Evolutionary conservation across 2,797 vertebrate species (phyloP), one percentile per base, ranked within the genome.

Genomic region (Clarias fuscus): DNA sequence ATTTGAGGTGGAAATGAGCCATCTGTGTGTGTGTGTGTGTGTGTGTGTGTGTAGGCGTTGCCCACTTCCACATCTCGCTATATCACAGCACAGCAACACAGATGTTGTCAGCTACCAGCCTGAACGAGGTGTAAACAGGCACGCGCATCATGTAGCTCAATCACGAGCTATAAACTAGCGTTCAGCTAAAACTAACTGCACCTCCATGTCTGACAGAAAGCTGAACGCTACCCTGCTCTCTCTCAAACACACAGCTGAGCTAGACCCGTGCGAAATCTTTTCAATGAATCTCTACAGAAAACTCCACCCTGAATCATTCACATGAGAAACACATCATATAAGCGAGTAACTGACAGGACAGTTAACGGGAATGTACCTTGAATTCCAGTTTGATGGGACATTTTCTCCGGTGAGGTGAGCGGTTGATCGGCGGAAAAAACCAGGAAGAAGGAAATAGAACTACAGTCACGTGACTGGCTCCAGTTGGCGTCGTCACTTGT

Each of bases 321-420:
- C 14, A 37, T 1, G 5, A 24, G 27, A 6, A 77, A 17, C 0
- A 70, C n/a, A 43, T 33, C 7, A 48, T 15, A 40, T 8, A 1
- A 2, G 1, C 5, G 15, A n/a, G 14, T 59, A 20, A 30, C 67
- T 7, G 5, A 22, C 6, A 22, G 0, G 1, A 0, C 3, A 83
- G 78, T 61, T 43, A 7, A n/a, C 18, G 0, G 0, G 1, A 48
- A 33, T 80, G 58, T 96, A 98, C 97, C 98, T 97, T 97, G 96
- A 93, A 99, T 99, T 91, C 98, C 98, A 91, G 97, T 99, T 92
- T 99, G 98, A 92, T 99, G 97, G 92, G 97, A 98, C 97, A 99
- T 99, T 90, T 91, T 90, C 94, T 92, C 67, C 89, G 92, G 75
- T 83, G 90, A 40, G 62, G 90, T 91, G 91, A 90, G 92, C 91